A percentile compares a stretch with the other conserved stretches of the same genome.
These are phyloP conservation scores for Lepidurus arcticus DNA, from an alignment of 1,140 invertebrate genomes.

Conservation along the genomic window DNA sequence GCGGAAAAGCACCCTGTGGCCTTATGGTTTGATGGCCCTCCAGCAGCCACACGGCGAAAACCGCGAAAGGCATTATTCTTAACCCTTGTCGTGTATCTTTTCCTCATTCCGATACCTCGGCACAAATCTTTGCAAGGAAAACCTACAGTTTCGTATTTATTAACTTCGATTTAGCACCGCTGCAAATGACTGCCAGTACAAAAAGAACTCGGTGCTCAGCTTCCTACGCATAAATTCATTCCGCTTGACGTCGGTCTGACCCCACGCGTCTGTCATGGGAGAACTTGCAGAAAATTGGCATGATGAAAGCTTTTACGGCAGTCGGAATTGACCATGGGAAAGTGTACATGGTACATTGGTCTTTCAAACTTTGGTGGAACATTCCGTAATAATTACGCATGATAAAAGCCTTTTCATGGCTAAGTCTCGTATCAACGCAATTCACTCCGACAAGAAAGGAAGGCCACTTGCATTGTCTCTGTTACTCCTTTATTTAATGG, in stretches of 20 bases:
- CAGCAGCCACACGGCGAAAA: constrained; percentile 8
- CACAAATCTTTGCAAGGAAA: neutral
- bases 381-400: neutral
- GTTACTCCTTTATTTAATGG: neutral
- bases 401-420: neutral
- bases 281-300: neutral
- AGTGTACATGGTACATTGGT: neutral
- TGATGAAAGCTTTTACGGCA: neutral
- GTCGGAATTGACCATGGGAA: neutral
- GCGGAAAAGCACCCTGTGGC: neutral
- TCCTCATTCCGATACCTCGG: neutral
- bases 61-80: neutral
- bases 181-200: neutral
- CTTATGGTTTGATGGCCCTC: constrained; percentile 12
- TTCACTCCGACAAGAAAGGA: neutral
- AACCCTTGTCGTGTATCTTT: neutral
- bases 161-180: neutral
- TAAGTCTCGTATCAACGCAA: no score
- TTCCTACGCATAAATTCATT: neutral
- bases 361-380: neutral
- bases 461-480: neutral
- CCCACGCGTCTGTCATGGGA: neutral
- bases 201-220: neutral
- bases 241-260: neutral
- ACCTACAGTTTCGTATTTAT: neutral